Evolutionary conservation across 2,888 invertebrate genomes (phyloP), one percentile per base, ranked within the genome.

Genomic region (Tuta absoluta): DNA sequence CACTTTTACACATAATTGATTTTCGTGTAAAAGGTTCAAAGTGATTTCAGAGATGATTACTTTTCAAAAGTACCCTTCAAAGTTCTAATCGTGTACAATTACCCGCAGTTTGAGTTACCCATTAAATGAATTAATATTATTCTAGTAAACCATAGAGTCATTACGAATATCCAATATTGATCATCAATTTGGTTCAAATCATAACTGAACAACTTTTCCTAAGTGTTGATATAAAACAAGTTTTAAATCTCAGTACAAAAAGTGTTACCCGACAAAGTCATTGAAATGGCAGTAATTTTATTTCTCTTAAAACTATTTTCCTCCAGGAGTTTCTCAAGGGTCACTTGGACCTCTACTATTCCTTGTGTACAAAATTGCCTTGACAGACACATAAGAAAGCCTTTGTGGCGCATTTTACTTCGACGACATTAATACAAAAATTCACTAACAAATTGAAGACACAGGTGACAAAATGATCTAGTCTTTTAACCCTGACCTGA

Each of bases 1-100:
- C 45, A 45, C 45, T 45, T 45, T 45, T 45, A 45, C 45, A 45
- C 45, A 17, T 45, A n/a, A 45, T 45, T 45, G 45, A n/a, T n/a
- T 45, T 45, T n/a, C 17, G 45, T 45, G 45, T 17, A 17, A 45
- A 45, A 45, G n/a, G 45, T 45, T 45, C 45, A 45, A 41, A n/a
- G 45, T 45, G 17, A 45, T 45, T 45, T n/a, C 7, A 17, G 17
- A 45, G 45, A 45, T 45, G 45, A 45, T 45, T 45, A 45, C n/a
- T 45, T 45, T 45, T 45, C 45, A 4, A 45, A 45, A 45, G 45
- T 4, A 45, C 45, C 3, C 45, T 45, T 17, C 45, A n/a, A 45
- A 41, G n/a, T 3, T 14, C 14, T 14, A 7, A 33, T 7, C 33
- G 8, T 33, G 33, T 33, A 33, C 33, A 1, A 8, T 33, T 10